Evolutionary conservation across 2,888 invertebrate species (phyloP).

Genomic region (Bellardia pandia): DNA sequence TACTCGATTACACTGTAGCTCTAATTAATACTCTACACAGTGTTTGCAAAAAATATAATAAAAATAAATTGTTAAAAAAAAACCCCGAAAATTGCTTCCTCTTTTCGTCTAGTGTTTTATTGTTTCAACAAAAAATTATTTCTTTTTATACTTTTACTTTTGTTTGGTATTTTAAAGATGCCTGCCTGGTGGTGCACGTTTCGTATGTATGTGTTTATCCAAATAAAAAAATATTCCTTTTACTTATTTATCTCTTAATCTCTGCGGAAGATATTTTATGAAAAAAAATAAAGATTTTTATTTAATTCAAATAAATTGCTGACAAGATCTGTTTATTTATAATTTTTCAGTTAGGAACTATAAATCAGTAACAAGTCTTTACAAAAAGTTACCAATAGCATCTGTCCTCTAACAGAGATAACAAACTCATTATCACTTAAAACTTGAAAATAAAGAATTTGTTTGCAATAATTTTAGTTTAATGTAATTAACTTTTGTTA

Average conservation of each 20-base stretch:
- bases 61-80: slow-evolving; percentile 15
- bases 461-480: too few relatives aligned
- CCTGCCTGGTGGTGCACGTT: neutral
- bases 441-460: too few relatives aligned
- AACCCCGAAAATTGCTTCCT: slow-evolving; percentile 63
- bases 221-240: neutral
- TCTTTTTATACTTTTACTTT: slow-evolving; percentile 49
- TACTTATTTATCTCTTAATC: neutral
- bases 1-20: slow-evolving; percentile 45
- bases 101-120: slow-evolving; percentile 41
- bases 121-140: slow-evolving; percentile 26
- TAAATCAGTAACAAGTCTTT: too few relatives aligned
- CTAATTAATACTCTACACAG: slow-evolving; percentile 67
- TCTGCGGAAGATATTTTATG: neutral
- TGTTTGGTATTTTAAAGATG: neutral
- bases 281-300: too few relatives aligned
- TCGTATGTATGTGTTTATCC: neutral
- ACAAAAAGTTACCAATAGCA: too few relatives aligned
- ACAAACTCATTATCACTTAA: too few relatives aligned
- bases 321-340: too few relatives aligned
- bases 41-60: slow-evolving; percentile 7
- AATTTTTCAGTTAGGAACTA: too few relatives aligned
- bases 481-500: too few relatives aligned
- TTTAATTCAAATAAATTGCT: too few relatives aligned
- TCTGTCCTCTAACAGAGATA: too few relatives aligned